phyloP scores from a whole-genome alignment of 2,888 invertebrate genomes.

The Idaea aversata region DNA sequence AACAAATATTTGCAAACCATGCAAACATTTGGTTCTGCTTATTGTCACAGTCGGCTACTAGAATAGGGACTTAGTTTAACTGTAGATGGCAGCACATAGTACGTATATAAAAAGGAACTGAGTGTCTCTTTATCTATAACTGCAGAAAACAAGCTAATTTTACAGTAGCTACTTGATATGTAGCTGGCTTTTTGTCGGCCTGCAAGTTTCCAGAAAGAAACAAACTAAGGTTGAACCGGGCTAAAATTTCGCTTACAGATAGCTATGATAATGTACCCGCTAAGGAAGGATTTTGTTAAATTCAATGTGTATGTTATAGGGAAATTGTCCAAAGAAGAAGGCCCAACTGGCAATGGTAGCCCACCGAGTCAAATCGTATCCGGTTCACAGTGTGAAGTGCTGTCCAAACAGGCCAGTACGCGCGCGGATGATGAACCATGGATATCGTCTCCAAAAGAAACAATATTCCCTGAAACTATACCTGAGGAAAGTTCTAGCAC shows the following conservation, averaged over 20 bases:
- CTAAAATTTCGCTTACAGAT: no score
- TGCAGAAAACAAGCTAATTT: not conserved
- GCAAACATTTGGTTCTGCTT: not conserved
- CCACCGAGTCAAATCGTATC: slow-evolving; percentile 83
- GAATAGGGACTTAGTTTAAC: not conserved
- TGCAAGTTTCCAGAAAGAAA: not conserved
- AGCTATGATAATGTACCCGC: no score
- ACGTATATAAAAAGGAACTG: not conserved
- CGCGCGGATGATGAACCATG: slow-evolving; percentile 85
- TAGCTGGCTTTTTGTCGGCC: not conserved
- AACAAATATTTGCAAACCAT: not conserved
- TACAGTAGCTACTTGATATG: not conserved
- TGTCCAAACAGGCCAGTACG: slow-evolving; percentile 63
- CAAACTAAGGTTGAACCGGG: no score
- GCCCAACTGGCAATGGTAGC: slow-evolving; percentile 66
- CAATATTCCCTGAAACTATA: slow-evolving; percentile 94
- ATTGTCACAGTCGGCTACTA: not conserved
- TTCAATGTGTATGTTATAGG: slow-evolving; percentile 40
- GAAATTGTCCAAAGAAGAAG: slow-evolving; percentile 72
- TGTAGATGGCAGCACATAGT: not conserved
- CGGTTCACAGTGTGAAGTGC: slow-evolving; percentile 76
- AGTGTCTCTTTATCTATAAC: not conserved
- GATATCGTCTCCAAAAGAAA: slow-evolving; percentile 93
- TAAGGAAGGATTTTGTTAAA: not conserved
- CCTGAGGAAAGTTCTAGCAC: slow-evolving; percentile 96